Conservation (phyloP, 2,113 vertebrate species). For the Empidonax alnorum region DNA sequence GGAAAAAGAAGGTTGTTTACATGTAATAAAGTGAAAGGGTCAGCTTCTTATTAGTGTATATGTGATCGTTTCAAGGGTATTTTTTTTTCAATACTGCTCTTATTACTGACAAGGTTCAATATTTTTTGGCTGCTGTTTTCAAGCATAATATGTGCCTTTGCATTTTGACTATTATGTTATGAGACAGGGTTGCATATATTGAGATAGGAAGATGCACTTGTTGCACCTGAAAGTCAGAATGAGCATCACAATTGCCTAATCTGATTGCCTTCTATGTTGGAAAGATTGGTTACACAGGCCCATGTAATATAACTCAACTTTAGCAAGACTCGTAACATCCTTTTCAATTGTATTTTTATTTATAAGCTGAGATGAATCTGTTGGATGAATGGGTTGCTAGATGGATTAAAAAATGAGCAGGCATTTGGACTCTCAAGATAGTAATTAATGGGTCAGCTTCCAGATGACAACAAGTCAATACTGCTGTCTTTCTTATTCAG, state of each 20-base stretch:
- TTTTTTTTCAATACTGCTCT: neutral
- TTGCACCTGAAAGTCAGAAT: neutral
- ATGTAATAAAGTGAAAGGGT: neutral
- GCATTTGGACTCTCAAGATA: neutral
- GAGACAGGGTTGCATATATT: neutral
- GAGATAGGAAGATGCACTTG: neutral
- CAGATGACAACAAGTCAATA: neutral
- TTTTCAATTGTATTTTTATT: neutral
- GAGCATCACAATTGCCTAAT: neutral
- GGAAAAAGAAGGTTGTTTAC: neutral
- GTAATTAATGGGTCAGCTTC: slow-evolving; percentile 8
- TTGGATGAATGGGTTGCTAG: neutral
- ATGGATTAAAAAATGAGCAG: neutral
- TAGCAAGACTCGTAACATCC: neutral
- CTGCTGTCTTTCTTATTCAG: neutral
- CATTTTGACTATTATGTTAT: neutral
- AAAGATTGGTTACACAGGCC: neutral
- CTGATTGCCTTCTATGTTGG: neutral
- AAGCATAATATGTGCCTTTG: neutral
- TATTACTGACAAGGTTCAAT: neutral
- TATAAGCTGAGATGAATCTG: neutral
- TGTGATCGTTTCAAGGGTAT: neutral
- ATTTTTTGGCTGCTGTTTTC: neutral
- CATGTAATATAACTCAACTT: neutral
- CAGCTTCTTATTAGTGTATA: neutral